These are phyloP conservation scores for Brachystomella parvula DNA, from an alignment of 1,140 invertebrate genomes.

Conservation along the genomic window DNA sequence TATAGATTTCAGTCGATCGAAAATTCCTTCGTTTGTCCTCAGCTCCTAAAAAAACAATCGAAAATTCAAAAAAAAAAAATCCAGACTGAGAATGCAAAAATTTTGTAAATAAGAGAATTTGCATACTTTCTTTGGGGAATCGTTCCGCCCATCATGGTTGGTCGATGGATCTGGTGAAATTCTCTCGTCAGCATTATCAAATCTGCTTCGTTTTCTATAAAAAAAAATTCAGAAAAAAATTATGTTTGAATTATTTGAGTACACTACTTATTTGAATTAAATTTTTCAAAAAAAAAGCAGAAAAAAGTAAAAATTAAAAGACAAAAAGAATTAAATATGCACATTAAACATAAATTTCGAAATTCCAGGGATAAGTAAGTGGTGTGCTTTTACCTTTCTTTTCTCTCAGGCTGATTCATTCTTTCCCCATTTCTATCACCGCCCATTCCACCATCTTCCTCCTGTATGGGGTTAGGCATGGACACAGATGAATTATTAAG, in stretches of 20 bases:
- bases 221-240: background rate
- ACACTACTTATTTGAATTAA: background rate
- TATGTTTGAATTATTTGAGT: background rate
- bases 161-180: slow-evolving; percentile 21
- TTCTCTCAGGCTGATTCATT: slow-evolving; percentile 11
- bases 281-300: background rate
- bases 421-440: slow-evolving; percentile 18
- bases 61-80: background rate
- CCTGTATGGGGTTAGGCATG: slow-evolving; percentile 12
- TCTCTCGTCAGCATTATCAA: slow-evolving; percentile 30
- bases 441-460: slow-evolving; percentile 10
- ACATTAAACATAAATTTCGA: background rate
- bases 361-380: background rate
- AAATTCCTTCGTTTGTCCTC: slow-evolving; percentile 22
- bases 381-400: slow-evolving; percentile 9
- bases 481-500: slow-evolving; percentile 6
- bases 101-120: slow-evolving; percentile 10
- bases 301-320: background rate
- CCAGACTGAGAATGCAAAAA: background rate
- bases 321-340: slow-evolving; percentile 1
- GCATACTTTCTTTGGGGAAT: background rate
- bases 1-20: slow-evolving; percentile 32
- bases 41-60: slow-evolving; percentile 1
- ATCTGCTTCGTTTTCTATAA: slow-evolving; percentile 31
- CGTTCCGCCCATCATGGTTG: slow-evolving; percentile 6